Conservation (phyloP, 35 echinoderm and acorn worm species). For the Amphiura filiformis region DNA sequence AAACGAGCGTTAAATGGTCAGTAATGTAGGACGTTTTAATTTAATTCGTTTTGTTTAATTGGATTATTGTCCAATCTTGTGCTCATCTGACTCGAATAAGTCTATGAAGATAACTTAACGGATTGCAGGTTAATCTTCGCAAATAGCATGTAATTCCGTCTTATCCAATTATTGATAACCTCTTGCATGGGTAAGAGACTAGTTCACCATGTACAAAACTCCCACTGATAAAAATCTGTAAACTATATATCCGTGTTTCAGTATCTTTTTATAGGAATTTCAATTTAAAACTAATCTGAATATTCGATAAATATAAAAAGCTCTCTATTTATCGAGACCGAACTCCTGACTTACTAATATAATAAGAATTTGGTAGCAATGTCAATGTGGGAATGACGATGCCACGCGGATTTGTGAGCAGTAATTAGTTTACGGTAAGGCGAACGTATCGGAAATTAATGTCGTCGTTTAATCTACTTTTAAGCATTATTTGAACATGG, state of each 20-base stretch:
- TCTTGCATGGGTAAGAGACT: neutral
- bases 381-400: no score
- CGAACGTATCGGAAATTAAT: neutral
- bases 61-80: neutral
- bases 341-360: no score
- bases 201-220: no score
- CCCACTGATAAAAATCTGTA: no score
- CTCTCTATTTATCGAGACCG: no score
- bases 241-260: no score
- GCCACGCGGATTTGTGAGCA: no score
- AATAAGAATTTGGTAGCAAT: no score
- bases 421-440: no score
- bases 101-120: neutral
- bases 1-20: constrained; percentile 5
- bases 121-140: neutral
- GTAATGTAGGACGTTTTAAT: neutral
- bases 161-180: neutral
- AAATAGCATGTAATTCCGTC: neutral
- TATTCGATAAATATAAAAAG: no score
- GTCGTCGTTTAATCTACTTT: neutral
- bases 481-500: neutral
- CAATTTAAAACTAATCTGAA: no score
- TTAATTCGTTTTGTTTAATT: neutral
- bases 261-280: no score
- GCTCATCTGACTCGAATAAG: neutral